phyloP scores from a whole-genome alignment of 2,888 invertebrate species.

The Microchrysa polita region DNA sequence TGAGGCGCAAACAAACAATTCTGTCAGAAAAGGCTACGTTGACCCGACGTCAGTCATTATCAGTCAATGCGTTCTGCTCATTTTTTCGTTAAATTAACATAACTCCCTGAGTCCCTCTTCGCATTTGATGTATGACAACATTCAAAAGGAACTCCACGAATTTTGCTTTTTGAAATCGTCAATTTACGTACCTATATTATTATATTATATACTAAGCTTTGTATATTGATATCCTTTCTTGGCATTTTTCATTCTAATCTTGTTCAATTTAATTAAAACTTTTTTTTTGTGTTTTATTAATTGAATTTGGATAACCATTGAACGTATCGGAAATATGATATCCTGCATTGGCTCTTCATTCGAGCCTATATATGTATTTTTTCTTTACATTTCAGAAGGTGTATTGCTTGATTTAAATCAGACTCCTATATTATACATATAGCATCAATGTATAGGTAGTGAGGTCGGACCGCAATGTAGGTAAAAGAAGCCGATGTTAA shows the following conservation, averaged over 20 bases:
- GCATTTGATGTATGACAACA: too few species aligned
- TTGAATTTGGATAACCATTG: conserved; percentile 36
- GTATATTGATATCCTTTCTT: not conserved
- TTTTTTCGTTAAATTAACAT: too few species aligned
- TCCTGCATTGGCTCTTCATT: not conserved
- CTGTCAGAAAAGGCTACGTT: too few species aligned
- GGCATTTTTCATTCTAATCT: not conserved
- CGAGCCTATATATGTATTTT: conserved; percentile 25
- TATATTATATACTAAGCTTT: too few species aligned
- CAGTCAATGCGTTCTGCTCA: too few species aligned
- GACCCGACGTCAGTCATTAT: too few species aligned
- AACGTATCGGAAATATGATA: conserved; percentile 32
- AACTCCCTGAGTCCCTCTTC: too few species aligned
- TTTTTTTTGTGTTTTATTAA: conserved; percentile 18
- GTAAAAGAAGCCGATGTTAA: not conserved
- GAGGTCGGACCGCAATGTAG: conserved; percentile 10
- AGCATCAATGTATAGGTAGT: not conserved
- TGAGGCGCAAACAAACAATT: too few species aligned
- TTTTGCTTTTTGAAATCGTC: too few species aligned
- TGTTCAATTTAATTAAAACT: conserved; percentile 31
- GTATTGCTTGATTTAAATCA: conserved; percentile 14
- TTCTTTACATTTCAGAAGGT: conserved; percentile 18
- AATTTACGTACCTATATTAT: too few species aligned
- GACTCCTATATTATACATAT: conserved; percentile 30
- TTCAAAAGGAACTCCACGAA: too few species aligned